Evolutionary conservation across 2,113 vertebrate species (phyloP).

Genomic region (Sander vitreus): DNA sequence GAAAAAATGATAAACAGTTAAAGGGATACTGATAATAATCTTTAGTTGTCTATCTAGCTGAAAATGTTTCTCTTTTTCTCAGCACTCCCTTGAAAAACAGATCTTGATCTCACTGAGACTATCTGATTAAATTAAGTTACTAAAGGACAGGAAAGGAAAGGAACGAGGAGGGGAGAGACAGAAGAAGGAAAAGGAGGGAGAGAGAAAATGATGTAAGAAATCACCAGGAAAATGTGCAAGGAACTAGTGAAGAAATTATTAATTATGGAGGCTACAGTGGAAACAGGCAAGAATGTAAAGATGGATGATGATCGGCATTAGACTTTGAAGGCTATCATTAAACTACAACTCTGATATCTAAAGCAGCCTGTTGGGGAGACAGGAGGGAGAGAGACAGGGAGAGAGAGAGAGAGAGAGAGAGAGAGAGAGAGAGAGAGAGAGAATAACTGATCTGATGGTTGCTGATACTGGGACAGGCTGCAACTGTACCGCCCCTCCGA

Average conservation of each 20-base stretch:
- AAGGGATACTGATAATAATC: constrained; percentile 4
- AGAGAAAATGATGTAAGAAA: neutral
- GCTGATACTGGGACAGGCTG: constrained; percentile 66
- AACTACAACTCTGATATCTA: constrained; percentile 66
- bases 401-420: constrained; percentile 33
- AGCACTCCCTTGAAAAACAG: constrained; percentile 8
- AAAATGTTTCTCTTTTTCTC: constrained; percentile 10
- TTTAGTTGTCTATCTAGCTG: neutral
- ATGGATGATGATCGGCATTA: constrained; percentile 46
- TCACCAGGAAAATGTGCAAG: neutral
- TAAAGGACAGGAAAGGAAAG: neutral
- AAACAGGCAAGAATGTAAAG: constrained; percentile 39
- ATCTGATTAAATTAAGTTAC: constrained; percentile 10
- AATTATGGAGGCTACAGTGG: neutral
- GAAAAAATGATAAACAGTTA: neutral
- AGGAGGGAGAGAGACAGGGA: constrained; percentile 20
- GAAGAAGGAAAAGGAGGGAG: neutral
- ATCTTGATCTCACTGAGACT: constrained; percentile 3
- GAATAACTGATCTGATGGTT: constrained; percentile 63
- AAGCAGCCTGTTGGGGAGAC: constrained; percentile 55
- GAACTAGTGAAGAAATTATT: neutral
- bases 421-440: constrained; percentile 7
- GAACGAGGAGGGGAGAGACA: neutral
- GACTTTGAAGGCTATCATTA: constrained; percentile 57
- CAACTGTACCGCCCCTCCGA: constrained; percentile 49